Percentiles rank a stretch among this genome's conserved stretches.
These are phyloP conservation scores for Ptycholaimellus sp. DNA, from an alignment of 2,888 invertebrate genomes.

Conservation along the genomic window DNA sequence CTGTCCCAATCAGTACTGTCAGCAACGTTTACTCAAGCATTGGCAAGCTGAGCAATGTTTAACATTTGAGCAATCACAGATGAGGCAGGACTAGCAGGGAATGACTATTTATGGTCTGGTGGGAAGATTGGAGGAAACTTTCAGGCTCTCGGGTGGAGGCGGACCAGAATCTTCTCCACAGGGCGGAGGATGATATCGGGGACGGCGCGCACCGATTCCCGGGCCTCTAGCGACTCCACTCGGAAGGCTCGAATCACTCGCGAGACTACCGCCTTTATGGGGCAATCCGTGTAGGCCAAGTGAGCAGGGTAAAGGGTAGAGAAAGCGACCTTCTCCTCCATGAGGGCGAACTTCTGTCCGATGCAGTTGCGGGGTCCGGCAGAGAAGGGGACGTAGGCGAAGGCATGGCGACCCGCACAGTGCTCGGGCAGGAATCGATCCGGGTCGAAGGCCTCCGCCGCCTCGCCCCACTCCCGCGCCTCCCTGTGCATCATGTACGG, in stretches of 20 bases:
- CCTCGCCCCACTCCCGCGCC: conserved; percentile 15
- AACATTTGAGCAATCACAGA: no score
- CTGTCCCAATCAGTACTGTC: no score
- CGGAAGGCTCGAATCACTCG: conserved; percentile 21
- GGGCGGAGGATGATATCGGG: conserved; percentile 24
- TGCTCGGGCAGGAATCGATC: conserved; percentile 26
- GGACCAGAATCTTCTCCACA: no score
- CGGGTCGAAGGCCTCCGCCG: conserved; percentile 27
- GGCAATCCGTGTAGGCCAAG: no score
- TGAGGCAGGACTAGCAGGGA: no score
- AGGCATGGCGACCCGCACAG: conserved; percentile 11
- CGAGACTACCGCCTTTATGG: no score
- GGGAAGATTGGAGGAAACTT: no score
- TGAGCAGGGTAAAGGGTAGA: no score
- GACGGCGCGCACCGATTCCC: conserved; percentile 19
- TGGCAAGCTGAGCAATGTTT: no score
- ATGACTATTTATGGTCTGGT: no score
- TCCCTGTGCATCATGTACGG: conserved; percentile 23
- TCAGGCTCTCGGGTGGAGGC: no score
- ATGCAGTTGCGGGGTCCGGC: conserved; percentile 18
- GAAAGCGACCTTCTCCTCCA: conserved; percentile 26
- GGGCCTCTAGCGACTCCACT: conserved; percentile 18
- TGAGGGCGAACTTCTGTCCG: conserved; percentile 26
- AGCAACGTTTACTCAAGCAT: no score
- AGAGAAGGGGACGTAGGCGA: conserved; percentile 13